Evolutionary conservation across 2,888 invertebrate genomes (phyloP), one percentile per base, ranked within the genome.

Genomic region (Prenolepis imparis): DNA sequence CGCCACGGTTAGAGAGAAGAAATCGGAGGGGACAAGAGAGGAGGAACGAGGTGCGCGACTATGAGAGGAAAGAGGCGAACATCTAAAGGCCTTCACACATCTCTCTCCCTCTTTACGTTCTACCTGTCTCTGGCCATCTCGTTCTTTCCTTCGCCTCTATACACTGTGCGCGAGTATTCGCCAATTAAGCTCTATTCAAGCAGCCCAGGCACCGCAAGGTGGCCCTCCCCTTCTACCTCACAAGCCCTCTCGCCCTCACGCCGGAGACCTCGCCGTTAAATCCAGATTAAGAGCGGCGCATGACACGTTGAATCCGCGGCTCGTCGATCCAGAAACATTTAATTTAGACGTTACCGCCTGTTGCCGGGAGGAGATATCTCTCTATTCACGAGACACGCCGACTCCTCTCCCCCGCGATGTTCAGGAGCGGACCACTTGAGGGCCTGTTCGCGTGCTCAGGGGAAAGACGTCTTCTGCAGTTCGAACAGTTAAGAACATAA

Each of bases 281-380:
- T 92, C 92, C 91, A 92, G 93, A 92, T 93, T 93, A 92, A 91
- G 92, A 92, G 88, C 89, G 89, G 87, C 88, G 78, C 89, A 87
- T 91, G 90, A 92, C 90, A 90, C 87, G 90, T 88, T 92, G 90
- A 92, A 92, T 90, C 88, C 90, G 87, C 85, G 90, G 87, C 90
- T 90, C 92, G 90, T 90, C 91, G 92, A 92, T 92, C 92, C 92
- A 91, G 92, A 93, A 93, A 93, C 89, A 92, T 93, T 93, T 93
- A 92, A 93, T 93, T 92, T 91, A 93, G 93, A 93, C 89, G 92
- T 92, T 91, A 91, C 90, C 88, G 91, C 89, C 89, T 90, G 87
- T 89, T 90, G 86, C 90, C 91, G 85, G 82, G 89, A 84, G 89
- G 89, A 86, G 90, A 89, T 91, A 88, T 89, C 91, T 90, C 91